Evolutionary conservation across 1,140 invertebrate species (phyloP).

Genomic region (Cydia fagiglandana): DNA sequence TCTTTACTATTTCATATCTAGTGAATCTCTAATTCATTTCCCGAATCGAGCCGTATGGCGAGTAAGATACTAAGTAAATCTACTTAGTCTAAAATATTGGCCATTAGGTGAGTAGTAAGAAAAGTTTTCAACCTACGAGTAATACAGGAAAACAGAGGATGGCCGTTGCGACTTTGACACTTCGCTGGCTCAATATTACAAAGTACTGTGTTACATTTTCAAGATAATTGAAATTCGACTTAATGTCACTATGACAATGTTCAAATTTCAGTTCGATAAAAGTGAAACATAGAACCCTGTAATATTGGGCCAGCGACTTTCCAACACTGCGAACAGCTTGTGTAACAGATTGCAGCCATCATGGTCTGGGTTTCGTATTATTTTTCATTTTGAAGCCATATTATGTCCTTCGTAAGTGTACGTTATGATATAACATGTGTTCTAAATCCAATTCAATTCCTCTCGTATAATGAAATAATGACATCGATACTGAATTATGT

Average conservation of each 20-base stretch:
- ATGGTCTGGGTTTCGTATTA: not conserved
- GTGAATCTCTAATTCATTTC: no score
- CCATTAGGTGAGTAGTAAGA: not conserved
- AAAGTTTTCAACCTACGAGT: constrained; percentile 3
- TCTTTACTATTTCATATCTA: no score
- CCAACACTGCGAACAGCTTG: constrained; percentile 2
- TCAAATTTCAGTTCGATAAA: no score
- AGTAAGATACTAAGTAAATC: no score
- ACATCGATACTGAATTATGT: no score
- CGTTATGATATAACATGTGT: not conserved
- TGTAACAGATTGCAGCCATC: not conserved
- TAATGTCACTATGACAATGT: no score
- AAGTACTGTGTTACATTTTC: no score
- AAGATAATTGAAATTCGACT: no score
- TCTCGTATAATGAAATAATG: no score
- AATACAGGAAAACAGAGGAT: not conserved
- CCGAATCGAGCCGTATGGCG: no score
- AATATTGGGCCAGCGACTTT: not conserved
- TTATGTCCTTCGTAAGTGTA: not conserved
- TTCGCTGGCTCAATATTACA: not conserved
- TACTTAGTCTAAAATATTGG: not conserved
- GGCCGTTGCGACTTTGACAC: constrained; percentile 4
- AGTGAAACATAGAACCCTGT: no score
- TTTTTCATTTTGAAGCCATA: not conserved
- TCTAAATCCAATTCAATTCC: no score